Conservation (phyloP, 2,888 invertebrate species). For the Drosophila anceps region DNA sequence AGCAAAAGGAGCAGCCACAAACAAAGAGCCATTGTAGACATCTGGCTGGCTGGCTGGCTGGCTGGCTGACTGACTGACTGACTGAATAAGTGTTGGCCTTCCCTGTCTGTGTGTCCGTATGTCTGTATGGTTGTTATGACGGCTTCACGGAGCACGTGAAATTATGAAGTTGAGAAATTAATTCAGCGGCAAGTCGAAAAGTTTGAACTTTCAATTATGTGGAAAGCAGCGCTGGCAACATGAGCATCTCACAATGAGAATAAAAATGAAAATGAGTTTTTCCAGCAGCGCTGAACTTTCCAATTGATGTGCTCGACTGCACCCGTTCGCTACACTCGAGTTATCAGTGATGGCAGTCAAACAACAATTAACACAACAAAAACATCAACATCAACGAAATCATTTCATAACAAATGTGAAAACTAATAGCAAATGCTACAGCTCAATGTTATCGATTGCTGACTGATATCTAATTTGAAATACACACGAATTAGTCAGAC, state of each 20-base stretch:
- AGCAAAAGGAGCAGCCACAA: constrained; percentile 60
- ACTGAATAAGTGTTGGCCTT: constrained; percentile 18
- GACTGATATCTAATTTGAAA: constrained; percentile 72
- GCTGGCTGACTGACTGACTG: constrained; percentile 16
- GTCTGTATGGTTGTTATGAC: constrained; percentile 60
- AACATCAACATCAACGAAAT: constrained; percentile 30
- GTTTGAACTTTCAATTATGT: constrained; percentile 79
- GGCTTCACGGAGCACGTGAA: constrained; percentile 65
- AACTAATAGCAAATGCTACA: constrained; percentile 61
- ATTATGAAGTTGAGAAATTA: constrained; percentile 80
- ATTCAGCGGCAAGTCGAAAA: constrained; percentile 78
- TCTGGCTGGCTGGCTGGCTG: constrained; percentile 39
- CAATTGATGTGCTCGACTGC: constrained; percentile 72
- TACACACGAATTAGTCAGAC: constrained; percentile 43
- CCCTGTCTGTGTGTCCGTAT: neutral
- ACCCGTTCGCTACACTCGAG: constrained; percentile 74
- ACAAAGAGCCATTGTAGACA: constrained; percentile 75
- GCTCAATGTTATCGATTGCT: constrained; percentile 59
- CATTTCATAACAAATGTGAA: constrained; percentile 54
- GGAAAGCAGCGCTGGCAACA: constrained; percentile 55
- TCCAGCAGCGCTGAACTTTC: constrained; percentile 55
- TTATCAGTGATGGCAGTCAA: constrained; percentile 64
- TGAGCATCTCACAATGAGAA: constrained; percentile 54
- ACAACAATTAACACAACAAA: neutral
- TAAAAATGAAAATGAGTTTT: constrained; percentile 53